Percentiles rank a stretch among this genome's conserved stretches.
Conservation (phyloP, 2,113 vertebrate species). For the Struthidea cinerea region DNA sequence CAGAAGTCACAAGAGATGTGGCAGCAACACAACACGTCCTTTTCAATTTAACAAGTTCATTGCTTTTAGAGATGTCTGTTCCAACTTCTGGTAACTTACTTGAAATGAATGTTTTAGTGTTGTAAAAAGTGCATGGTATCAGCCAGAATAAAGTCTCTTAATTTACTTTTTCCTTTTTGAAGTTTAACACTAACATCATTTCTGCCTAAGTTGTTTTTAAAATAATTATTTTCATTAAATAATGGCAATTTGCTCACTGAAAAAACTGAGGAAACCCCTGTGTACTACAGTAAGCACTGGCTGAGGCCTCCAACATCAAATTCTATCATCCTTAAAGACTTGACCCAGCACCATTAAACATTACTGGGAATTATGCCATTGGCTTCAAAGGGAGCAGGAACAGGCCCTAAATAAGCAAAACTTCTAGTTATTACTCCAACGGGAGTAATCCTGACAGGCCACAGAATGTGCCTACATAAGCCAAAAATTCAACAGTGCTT, state of each 20-base stretch:
- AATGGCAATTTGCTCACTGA: not conserved
- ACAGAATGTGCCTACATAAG: conserved; percentile 33
- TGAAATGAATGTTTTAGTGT: not conserved
- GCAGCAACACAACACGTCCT: not conserved
- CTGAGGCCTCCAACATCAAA: not conserved
- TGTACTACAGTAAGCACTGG: not conserved
- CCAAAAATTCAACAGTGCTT: conserved; percentile 28
- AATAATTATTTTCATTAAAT: not conserved
- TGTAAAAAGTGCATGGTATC: not conserved
- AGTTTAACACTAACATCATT: not conserved
- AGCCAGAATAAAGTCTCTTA: not conserved
- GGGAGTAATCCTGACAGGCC: conserved; percentile 49
- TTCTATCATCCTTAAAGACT: conserved; percentile 34
- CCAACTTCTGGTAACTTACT: not conserved
- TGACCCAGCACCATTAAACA: conserved; percentile 45
- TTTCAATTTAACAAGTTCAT: conserved; percentile 2
- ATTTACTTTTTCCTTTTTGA: not conserved
- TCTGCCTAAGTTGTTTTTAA: not conserved
- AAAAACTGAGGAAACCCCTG: conserved; percentile 15
- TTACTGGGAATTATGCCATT: conserved; percentile 56
- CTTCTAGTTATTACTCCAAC: conserved; percentile 29
- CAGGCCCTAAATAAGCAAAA: conserved; percentile 53
- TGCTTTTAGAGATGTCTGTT: not conserved
- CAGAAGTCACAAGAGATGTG: conserved; percentile 15
- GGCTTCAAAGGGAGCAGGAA: conserved; percentile 58